Conservation (phyloP, 2,888 invertebrate genomes). For the Diploptera punctata region DNA sequence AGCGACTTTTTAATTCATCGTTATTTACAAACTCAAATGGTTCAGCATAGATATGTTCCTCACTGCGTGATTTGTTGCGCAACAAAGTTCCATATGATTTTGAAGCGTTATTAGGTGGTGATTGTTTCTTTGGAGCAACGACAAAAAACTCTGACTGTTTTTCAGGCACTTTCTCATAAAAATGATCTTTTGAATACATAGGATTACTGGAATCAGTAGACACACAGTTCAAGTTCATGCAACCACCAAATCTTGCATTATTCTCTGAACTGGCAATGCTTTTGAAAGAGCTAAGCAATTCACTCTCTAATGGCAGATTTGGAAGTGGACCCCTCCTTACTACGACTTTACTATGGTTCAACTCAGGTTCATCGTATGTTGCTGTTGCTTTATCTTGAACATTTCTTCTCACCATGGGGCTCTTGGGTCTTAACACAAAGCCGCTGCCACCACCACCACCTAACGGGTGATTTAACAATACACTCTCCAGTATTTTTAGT, state of each 20-base stretch:
- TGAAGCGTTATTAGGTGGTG: neutral
- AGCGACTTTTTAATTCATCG: neutral
- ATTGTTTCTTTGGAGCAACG: neutral
- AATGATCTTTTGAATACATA: constrained; percentile 14
- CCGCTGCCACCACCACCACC: constrained; percentile 18
- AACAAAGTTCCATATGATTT: constrained; percentile 27
- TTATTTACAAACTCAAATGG: constrained; percentile 54
- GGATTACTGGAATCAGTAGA: constrained; percentile 39
- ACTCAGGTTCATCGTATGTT: neutral
- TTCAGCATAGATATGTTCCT: constrained; percentile 70
- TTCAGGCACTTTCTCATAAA: constrained; percentile 35
- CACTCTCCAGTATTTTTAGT: constrained; percentile 68
- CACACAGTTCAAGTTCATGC: constrained; percentile 50
- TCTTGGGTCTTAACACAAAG: constrained; percentile 30
- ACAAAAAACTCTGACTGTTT: constrained; percentile 37
- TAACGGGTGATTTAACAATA: constrained; percentile 59
- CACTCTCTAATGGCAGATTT: neutral
- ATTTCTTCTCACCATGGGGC: constrained; percentile 4
- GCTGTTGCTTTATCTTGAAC: neutral
- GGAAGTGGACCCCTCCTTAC: constrained; percentile 4
- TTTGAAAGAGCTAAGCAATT: neutral
- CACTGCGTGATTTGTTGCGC: constrained; percentile 45
- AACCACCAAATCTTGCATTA: neutral
- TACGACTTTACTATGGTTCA: neutral
- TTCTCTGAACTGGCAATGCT: neutral